These are phyloP conservation scores for Periparus ater DNA, from an alignment of 2,797 vertebrate species.

Conservation along the genomic window DNA sequence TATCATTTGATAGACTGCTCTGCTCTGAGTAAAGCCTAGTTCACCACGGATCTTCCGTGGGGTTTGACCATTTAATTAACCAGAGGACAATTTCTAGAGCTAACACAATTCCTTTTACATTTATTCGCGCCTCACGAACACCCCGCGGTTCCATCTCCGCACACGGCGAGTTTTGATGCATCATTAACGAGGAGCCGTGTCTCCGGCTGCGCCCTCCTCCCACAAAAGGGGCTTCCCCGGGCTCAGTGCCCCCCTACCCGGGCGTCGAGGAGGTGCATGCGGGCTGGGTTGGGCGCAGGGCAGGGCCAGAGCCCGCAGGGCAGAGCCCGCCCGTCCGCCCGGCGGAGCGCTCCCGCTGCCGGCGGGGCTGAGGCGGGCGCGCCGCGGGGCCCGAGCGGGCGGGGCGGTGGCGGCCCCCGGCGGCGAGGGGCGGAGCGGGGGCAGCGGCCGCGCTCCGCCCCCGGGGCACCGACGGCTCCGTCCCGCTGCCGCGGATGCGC, in stretches of 20 bases:
- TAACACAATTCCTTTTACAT: not conserved
- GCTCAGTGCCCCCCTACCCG: not conserved
- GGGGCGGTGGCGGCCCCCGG: not conserved
- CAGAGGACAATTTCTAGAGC: not conserved
- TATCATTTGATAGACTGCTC: not conserved
- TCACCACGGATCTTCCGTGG: not conserved
- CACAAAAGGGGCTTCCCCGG: not conserved
- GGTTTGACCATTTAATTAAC: not conserved
- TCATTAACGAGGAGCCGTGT: not conserved
- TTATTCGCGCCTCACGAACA: not conserved
- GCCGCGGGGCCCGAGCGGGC: not conserved
- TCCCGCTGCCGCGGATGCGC: not conserved
- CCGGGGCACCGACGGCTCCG: not conserved
- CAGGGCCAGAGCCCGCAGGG: too few relatives aligned
- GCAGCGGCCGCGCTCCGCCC: not conserved
- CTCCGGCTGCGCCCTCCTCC: not conserved
- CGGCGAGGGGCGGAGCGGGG: conserved; percentile 10
- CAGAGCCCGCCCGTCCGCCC: not conserved
- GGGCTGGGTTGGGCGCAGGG: too few relatives aligned
- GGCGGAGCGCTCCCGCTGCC: rapidly evolving
- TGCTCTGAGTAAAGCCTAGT: not conserved
- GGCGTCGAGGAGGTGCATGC: not conserved
- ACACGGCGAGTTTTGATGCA: not conserved
- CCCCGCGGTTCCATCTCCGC: not conserved
- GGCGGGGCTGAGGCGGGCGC: not conserved